phyloP scores from a whole-genome alignment of 2,888 invertebrate genomes.

The Eledona agricola region DNA sequence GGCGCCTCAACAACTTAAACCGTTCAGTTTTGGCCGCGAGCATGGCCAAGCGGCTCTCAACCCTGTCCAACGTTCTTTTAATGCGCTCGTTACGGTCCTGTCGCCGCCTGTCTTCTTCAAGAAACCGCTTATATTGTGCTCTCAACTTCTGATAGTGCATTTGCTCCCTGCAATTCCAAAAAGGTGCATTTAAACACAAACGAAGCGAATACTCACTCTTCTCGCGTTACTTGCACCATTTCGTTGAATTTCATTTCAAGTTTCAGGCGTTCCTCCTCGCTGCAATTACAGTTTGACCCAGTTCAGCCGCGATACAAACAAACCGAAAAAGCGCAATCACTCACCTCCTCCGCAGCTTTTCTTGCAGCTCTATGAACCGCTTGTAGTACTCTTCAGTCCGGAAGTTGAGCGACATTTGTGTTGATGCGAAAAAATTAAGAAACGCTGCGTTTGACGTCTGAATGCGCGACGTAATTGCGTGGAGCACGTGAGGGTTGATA shows the following conservation, averaged over 20 bases:
- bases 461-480: conserved; percentile 27
- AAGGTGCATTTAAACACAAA: conserved; percentile 1
- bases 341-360: conserved; percentile 60
- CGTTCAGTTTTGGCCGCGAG: conserved; percentile 70
- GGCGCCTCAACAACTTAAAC: conserved; percentile 63
- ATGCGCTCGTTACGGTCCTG: conserved; percentile 70
- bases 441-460: conserved; percentile 3
- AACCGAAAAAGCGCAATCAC: conserved; percentile 31
- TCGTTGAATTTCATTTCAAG: conserved; percentile 67
- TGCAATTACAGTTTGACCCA: conserved; percentile 49
- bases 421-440: no score
- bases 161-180: conserved; percentile 52
- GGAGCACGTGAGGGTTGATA: conserved; percentile 17
- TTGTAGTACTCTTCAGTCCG: conserved; percentile 59
- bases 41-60: conserved; percentile 67
- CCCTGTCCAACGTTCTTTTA: conserved; percentile 66
- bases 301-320: conserved; percentile 49
- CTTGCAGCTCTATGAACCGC: conserved; percentile 59
- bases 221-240: conserved; percentile 63
- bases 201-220: conserved; percentile 62
- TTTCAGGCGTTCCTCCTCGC: conserved; percentile 66
- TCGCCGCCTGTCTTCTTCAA: conserved; percentile 68
- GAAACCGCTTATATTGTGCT: conserved; percentile 63
- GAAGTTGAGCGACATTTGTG: conserved; percentile 42
- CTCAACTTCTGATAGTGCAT: conserved; percentile 58